These are phyloP conservation scores for Vipera latastei DNA, from an alignment of 2,797 vertebrate genomes.

Conservation along the genomic window DNA sequence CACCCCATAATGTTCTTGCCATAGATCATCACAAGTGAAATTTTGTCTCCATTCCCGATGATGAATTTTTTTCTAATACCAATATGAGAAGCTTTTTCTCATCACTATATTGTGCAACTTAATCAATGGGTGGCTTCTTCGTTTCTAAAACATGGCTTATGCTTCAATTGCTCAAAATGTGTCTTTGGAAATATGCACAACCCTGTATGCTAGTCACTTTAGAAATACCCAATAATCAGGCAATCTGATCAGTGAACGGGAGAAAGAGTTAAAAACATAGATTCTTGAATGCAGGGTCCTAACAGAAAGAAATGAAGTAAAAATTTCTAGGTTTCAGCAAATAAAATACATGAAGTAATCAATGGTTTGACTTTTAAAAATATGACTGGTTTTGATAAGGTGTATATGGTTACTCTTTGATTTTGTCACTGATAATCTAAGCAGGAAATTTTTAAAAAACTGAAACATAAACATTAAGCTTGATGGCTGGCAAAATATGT, in stretches of 20 bases:
- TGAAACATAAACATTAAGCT: not conserved
- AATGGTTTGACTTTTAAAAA: not conserved
- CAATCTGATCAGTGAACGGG: not conserved
- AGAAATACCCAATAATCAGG: constrained; percentile 37
- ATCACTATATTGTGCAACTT: constrained; percentile 24
- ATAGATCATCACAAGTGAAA: not conserved
- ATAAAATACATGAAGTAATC: not conserved
- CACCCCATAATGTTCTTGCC: not conserved
- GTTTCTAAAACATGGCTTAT: constrained; percentile 23
- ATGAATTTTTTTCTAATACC: not conserved
- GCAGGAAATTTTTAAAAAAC: not conserved
- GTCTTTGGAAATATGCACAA: constrained; percentile 32
- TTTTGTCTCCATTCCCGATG: constrained; percentile 6
- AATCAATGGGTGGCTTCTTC: constrained; percentile 22
- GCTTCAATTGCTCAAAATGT: constrained; percentile 15
- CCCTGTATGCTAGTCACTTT: constrained; percentile 12
- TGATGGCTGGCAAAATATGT: not conserved
- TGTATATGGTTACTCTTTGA: not conserved
- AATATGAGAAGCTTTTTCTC: constrained; percentile 4
- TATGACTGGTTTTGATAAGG: not conserved
- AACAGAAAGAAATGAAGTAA: not conserved
- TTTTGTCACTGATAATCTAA: not conserved
- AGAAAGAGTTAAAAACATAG: not conserved
- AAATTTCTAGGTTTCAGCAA: not conserved
- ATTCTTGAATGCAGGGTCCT: not conserved